Percentiles rank a stretch among this genome's conserved stretches.
These are phyloP conservation scores for Sinocyclocheilus maitianheensis DNA, from an alignment of 2,113 vertebrate genomes.

Conservation along the genomic window DNA sequence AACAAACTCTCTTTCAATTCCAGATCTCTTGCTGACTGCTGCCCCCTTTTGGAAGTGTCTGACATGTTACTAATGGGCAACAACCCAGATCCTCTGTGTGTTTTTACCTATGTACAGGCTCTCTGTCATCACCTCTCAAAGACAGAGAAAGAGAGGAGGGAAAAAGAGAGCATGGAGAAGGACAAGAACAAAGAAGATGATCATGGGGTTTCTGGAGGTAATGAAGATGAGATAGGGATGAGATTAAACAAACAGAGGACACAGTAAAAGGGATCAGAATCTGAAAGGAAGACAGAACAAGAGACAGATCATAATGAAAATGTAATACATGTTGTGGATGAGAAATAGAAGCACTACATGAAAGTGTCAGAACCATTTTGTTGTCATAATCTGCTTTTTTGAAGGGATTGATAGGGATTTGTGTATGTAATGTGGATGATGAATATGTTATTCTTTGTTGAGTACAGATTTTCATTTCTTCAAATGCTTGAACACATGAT, in stretches of 20 bases:
- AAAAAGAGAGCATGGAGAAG: conserved; percentile 65
- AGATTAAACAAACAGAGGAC: conserved; percentile 39
- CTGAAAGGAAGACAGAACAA: background rate
- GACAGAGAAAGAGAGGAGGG: conserved; percentile 79
- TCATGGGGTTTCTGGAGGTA: conserved; percentile 16
- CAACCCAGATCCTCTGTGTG: conserved; percentile 74
- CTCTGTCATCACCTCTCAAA: conserved; percentile 78
- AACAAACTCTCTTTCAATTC: background rate
- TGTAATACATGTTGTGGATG: background rate
- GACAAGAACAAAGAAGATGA: conserved; percentile 50
- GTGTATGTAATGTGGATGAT: background rate
- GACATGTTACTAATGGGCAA: conserved; percentile 77
- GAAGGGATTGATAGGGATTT: background rate
- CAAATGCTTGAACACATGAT: background rate
- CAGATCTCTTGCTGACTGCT: conserved; percentile 77
- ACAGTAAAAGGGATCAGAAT: conserved; percentile 21
- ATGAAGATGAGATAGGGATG: conserved; percentile 1
- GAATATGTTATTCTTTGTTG: background rate
- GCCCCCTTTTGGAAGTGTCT: conserved; percentile 75
- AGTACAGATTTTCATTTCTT: background rate
- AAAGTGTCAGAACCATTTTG: background rate
- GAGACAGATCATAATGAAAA: conserved; percentile 32
- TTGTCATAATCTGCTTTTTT: background rate
- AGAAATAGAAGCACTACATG: background rate
- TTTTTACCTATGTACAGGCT: conserved; percentile 82